These are phyloP conservation scores for Panonychus citri DNA, from an alignment of 1,140 invertebrate genomes.

Conservation along the genomic window DNA sequence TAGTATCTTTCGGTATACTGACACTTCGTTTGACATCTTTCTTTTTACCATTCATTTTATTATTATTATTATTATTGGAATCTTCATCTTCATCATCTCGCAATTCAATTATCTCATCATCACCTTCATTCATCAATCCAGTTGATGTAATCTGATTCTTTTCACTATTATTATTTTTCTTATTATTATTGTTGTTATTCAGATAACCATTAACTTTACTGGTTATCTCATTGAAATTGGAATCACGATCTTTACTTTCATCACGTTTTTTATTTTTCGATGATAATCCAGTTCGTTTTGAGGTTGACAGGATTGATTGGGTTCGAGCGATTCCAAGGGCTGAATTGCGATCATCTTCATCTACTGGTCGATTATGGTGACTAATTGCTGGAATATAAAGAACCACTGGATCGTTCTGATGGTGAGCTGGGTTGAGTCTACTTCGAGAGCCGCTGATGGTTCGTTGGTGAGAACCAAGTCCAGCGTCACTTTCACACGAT, in stretches of 20 bases:
- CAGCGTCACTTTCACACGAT: not conserved
- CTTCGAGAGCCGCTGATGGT: not conserved
- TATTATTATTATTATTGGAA: not conserved
- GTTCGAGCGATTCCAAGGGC: not conserved
- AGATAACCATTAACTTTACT: not conserved
- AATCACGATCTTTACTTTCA: not conserved
- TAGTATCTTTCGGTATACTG: slow-evolving; percentile 9
- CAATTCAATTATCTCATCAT: slow-evolving; percentile 3
- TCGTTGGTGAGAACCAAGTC: not conserved
- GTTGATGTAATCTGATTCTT: not conserved
- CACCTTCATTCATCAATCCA: not conserved
- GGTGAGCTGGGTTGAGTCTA: too few relatives aligned
- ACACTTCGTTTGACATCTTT: slow-evolving; percentile 8
- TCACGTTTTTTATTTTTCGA: not conserved
- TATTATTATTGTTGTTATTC: too few relatives aligned
- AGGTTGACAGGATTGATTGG: slow-evolving; percentile 1
- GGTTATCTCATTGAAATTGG: not conserved
- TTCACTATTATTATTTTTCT: too few relatives aligned
- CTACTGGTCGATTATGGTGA: not conserved
- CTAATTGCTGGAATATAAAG: slow-evolving; percentile 9
- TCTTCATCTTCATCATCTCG: not conserved
- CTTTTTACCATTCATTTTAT: slow-evolving; percentile 2
- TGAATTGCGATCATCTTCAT: slow-evolving; percentile 1
- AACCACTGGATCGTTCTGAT: slow-evolving; percentile 7
- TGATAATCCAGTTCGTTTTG: not conserved